Conservation (phyloP, 2,113 vertebrate genomes). For the Anthoscopus minutus region DNA sequence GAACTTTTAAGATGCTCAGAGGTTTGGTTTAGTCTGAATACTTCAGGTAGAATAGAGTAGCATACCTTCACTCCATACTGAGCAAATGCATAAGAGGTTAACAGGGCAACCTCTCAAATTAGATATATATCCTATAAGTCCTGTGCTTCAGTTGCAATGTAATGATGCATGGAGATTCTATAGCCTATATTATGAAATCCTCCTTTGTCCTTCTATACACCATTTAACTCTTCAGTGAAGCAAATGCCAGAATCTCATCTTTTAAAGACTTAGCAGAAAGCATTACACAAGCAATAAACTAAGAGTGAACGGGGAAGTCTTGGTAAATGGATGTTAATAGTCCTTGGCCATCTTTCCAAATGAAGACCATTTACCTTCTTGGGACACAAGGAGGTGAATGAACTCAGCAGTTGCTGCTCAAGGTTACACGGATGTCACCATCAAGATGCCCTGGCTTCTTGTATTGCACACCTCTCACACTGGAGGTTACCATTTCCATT, state of each 20-base stretch:
- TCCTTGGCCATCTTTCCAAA: not conserved
- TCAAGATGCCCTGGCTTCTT: not conserved
- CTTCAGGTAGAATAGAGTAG: not conserved
- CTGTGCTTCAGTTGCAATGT: not conserved
- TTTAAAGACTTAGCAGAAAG: not conserved
- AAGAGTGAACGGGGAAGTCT: not conserved
- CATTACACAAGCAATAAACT: conserved; percentile 24
- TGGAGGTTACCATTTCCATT: not conserved
- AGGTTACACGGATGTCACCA: not conserved
- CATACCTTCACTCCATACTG: not conserved
- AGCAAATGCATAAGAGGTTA: not conserved
- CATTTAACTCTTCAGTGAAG: conserved; percentile 27
- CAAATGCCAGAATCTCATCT: not conserved
- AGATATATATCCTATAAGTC: not conserved
- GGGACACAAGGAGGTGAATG: not conserved
- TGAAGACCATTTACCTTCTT: not conserved
- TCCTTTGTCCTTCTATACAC: not conserved
- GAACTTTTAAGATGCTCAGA: not conserved
- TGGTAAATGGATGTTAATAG: not conserved
- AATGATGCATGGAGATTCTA: not conserved
- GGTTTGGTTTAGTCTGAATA: not conserved
- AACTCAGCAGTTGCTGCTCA: not conserved
- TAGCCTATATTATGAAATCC: not conserved
- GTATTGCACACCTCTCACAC: not conserved
- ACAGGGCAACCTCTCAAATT: not conserved